Evolutionary conservation across 2,113 vertebrate species (phyloP), one percentile per base, ranked within the genome.

Genomic region (Crypturellus undulatus): DNA sequence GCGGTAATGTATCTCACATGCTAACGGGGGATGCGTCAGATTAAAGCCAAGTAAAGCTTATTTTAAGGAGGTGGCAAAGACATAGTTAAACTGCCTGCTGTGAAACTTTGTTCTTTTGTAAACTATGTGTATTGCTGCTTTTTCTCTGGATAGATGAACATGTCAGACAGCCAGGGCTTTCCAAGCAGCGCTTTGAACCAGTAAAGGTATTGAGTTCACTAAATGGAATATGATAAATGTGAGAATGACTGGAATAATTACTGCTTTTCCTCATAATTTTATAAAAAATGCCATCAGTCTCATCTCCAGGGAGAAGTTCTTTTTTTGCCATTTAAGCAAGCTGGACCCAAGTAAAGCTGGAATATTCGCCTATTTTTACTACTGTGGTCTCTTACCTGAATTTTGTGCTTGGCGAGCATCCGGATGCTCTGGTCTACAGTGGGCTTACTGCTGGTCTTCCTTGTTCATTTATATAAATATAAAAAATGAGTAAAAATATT

Each of bases 151-250:
- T 79, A 90, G 94, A 88, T 95, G 95, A 86, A 79, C 71, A 85
- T 86, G 72, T 79, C 93, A 94, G 77, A 43, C 92, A 90, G 78
- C 42, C 70, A 94, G 82, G 69, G 45, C 69, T 81, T 88, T 79
- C 90, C 83, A 94, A 88, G 71, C 90, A 96, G 25, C 85, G 69
- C 69, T 72, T 8, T 60, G 77, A 96, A 84, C 58, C 2, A 43
- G 65, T 12, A 51, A 91, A 94, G 93, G 76, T 88, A 86, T 40
- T 24, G 87, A 90, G 76, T 86, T 93, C 92, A 93, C 85, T 94
- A 90, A 95, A 83, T 2, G 21, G 52, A 65, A 76, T 67, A 79
- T 79, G 85, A 96, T 79, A 94, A 94, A 95, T 81, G 90, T 81
- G 92, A 94, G 38, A 5, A 1, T 89, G 94, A 86, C 90, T 81